Percentiles rank a stretch among this genome's conserved stretches.
phyloP scores from a whole-genome alignment of 2,888 invertebrate genomes.

The Drosophila setosimentum region DNA sequence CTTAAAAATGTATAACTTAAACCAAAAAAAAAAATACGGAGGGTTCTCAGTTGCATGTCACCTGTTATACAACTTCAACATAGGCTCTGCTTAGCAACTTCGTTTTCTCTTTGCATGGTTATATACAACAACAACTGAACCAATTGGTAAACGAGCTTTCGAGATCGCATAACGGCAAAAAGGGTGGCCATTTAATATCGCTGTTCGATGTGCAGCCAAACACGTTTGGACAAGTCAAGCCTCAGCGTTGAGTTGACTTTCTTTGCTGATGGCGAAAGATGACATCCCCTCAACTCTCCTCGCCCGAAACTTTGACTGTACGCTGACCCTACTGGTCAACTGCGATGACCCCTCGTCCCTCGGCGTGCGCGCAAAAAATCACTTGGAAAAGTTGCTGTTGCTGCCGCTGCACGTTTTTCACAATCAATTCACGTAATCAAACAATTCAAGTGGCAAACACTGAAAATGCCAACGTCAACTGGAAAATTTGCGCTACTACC shows the following conservation, averaged over 20 bases:
- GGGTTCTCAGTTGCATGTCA: not conserved
- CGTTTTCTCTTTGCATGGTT: not conserved
- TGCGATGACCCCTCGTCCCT: slow-evolving; percentile 12
- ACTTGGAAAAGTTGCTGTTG: slow-evolving; percentile 52
- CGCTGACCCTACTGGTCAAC: slow-evolving; percentile 4
- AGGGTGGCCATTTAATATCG: slow-evolving; percentile 72
- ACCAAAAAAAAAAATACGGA: not conserved
- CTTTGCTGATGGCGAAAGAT: slow-evolving; percentile 50
- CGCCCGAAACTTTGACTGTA: not conserved
- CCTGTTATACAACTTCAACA: not conserved
- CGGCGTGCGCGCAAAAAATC: slow-evolving; percentile 1
- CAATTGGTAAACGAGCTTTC: slow-evolving; percentile 26
- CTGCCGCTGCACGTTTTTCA: slow-evolving; percentile 79
- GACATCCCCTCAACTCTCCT: slow-evolving; percentile 24
- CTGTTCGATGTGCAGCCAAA: slow-evolving; percentile 59
- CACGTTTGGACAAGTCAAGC: slow-evolving; percentile 47
- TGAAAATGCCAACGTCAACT: slow-evolving; percentile 84
- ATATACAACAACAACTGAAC: slow-evolving; percentile 11
- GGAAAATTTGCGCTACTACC: slow-evolving; percentile 77
- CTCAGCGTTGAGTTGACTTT: slow-evolving; percentile 42
- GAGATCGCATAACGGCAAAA: slow-evolving; percentile 50
- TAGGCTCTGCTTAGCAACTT: not conserved
- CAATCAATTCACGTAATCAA: slow-evolving; percentile 84
- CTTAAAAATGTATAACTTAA: not conserved
- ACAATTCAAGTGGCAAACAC: slow-evolving; percentile 85